phyloP scores from a whole-genome alignment of 2,888 invertebrate genomes.

The Tipula helvola region DNA sequence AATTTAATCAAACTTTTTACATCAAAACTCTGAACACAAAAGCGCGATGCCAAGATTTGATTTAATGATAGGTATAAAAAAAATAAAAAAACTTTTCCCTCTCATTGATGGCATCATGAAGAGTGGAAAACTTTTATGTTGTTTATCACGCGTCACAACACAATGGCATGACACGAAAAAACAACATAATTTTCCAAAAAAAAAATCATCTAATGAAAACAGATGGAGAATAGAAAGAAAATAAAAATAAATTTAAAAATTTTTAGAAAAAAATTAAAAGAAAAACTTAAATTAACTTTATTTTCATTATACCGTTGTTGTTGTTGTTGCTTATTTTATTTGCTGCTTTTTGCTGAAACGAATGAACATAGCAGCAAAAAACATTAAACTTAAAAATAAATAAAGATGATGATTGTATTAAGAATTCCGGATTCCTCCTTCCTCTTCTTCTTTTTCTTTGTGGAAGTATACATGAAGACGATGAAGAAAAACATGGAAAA shows the following conservation, averaged over 20 bases:
- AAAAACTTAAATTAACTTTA: slow-evolving; percentile 4
- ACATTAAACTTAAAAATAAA: not conserved
- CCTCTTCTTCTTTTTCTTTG: not conserved
- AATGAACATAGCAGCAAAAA: not conserved
- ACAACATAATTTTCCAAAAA: not conserved
- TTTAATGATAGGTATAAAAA: not conserved
- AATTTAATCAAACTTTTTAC: not conserved
- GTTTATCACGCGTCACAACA: not conserved
- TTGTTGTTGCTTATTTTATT: not conserved
- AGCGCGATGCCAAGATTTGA: not conserved
- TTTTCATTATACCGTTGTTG: not conserved
- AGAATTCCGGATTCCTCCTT: not conserved
- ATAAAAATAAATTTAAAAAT: not conserved
- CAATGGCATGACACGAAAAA: not conserved
- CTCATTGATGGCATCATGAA: not conserved
- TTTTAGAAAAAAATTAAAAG: not conserved
- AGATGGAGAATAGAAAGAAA: not conserved
- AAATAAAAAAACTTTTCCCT: not conserved
- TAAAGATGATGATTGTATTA: not conserved
- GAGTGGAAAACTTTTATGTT: not conserved
- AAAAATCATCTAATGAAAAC: not conserved
- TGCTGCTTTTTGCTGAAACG: not conserved
- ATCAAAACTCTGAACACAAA: not conserved
- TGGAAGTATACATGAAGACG: not conserved
- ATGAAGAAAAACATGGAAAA: too few species aligned